Percentiles rank a stretch among this genome's conserved stretches.
phyloP scores from a whole-genome alignment of 2,888 invertebrate species.

The Colostygia pectinataria region DNA sequence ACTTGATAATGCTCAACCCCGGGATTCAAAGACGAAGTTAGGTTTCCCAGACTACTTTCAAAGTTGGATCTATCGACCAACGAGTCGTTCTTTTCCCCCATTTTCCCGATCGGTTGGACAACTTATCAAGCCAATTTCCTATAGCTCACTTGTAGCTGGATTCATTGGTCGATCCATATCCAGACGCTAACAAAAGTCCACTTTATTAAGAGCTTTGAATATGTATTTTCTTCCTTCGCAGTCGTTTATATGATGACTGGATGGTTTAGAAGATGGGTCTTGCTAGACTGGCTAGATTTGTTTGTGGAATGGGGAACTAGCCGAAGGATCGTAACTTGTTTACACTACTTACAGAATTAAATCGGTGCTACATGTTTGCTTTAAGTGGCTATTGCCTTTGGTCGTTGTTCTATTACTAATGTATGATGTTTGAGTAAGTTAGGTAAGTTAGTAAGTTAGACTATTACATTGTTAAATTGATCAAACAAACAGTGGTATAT shows the following conservation, averaged over 20 bases:
- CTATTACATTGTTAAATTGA: too few relatives aligned
- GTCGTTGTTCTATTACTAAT: constrained; percentile 32
- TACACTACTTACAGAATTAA: constrained; percentile 78
- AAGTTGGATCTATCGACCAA: constrained; percentile 38
- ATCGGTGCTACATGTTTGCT: constrained; percentile 64
- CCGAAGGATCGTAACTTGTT: constrained; percentile 59
- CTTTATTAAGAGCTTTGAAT: constrained; percentile 54
- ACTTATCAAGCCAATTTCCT: constrained; percentile 11
- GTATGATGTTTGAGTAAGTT: too few relatives aligned
- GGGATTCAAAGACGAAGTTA: constrained; percentile 59
- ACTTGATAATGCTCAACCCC: constrained; percentile 76
- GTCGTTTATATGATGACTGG: constrained; percentile 34
- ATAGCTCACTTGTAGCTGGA: constrained; percentile 35
- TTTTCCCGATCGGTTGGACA: constrained; percentile 5
- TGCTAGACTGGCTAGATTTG: constrained; percentile 47
- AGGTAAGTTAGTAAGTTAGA: too few relatives aligned
- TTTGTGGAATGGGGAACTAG: constrained; percentile 37
- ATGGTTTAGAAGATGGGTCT: constrained; percentile 33
- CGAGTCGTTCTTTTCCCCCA: constrained; percentile 8
- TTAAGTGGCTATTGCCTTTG: constrained; percentile 49
- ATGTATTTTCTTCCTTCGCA: constrained; percentile 40
- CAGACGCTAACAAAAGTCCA: constrained; percentile 44
- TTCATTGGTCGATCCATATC: constrained; percentile 47
- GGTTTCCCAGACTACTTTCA: constrained; percentile 50
- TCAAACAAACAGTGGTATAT: too few relatives aligned